Percentiles rank a stretch among this genome's conserved stretches.
These are phyloP conservation scores for Physocephala rufipes DNA, from an alignment of 2,888 invertebrate genomes.

Conservation along the genomic window DNA sequence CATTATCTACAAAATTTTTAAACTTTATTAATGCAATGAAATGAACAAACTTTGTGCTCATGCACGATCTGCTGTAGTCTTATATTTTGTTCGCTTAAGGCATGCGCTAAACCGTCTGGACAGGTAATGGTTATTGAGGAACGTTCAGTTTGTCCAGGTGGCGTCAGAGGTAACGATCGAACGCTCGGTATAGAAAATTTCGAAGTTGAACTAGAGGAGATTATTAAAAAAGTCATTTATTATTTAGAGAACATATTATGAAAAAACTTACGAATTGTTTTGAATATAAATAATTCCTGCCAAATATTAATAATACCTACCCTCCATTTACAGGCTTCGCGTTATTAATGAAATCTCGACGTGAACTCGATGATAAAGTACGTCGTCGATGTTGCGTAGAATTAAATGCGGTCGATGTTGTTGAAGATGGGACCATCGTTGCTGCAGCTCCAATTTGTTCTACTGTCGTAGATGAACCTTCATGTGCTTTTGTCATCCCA, in stretches of 20 bases:
- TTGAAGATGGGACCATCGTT: constrained; percentile 23
- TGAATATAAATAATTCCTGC: too few relatives aligned
- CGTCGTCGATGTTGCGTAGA: constrained; percentile 56
- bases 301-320: constrained; percentile 43
- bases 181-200: constrained; percentile 59
- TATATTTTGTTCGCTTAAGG: constrained; percentile 66
- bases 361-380: constrained; percentile 59
- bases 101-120: constrained; percentile 65
- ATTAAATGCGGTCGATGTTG: constrained; percentile 38
- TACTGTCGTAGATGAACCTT: constrained; percentile 21
- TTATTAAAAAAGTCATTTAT: not conserved
- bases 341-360: constrained; percentile 53
- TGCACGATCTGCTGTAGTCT: constrained; percentile 84
- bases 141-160: constrained; percentile 66
- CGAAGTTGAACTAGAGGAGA: constrained; percentile 52
- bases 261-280: too few relatives aligned
- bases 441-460: constrained; percentile 30
- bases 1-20: not conserved
- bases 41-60: constrained; percentile 75
- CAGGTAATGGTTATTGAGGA: constrained; percentile 62
- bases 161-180: constrained; percentile 68
- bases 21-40: not conserved
- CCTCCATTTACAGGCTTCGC: constrained; percentile 55
- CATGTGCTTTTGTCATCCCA: constrained; percentile 9
- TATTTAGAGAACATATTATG: too few relatives aligned